A percentile compares a stretch with the other conserved stretches of the same genome.
phyloP scores from a whole-genome alignment of 2,797 vertebrate genomes.

The Hippoglossus hippoglossus region DNA sequence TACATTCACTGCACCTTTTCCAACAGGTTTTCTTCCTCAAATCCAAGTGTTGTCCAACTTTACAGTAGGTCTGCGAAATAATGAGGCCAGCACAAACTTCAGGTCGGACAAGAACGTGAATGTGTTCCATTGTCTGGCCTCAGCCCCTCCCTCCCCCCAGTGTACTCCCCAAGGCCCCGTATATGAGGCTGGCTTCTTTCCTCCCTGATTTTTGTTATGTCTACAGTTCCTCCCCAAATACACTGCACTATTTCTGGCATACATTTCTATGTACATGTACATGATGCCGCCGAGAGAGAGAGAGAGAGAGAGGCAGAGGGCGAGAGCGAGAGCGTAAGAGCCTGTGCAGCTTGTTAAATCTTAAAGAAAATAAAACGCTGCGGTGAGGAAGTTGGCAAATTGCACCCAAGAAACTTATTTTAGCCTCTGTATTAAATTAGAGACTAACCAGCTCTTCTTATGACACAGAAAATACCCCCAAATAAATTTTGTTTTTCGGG shows the following conservation, averaged over 20 bases:
- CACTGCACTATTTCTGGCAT: constrained; percentile 69
- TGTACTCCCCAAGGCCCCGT: constrained; percentile 53
- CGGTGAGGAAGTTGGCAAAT: constrained; percentile 45
- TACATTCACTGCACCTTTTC: neutral
- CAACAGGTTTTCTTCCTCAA: constrained; percentile 1
- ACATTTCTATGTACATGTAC: constrained; percentile 54
- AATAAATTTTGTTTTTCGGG: constrained; percentile 46
- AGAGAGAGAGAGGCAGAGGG: constrained; percentile 20
- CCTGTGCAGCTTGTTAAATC: constrained; percentile 24
- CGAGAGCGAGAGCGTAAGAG: neutral
- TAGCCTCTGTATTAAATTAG: constrained; percentile 34
- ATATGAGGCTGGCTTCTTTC: constrained; percentile 60
- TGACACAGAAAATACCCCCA: constrained; percentile 29
- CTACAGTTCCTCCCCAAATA: constrained; percentile 57
- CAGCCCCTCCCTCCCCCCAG: constrained; percentile 7
- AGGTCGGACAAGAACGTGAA: constrained; percentile 59
- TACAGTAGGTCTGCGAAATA: constrained; percentile 31
- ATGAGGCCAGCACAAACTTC: constrained; percentile 52
- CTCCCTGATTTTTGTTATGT: constrained; percentile 76
- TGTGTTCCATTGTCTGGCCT: constrained; percentile 64
- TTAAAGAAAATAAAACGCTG: constrained; percentile 47
- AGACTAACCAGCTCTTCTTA: constrained; percentile 19
- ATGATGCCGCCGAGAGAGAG: constrained; percentile 24
- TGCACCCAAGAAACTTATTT: constrained; percentile 30
- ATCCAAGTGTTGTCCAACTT: constrained; percentile 21